A percentile compares a stretch with the other conserved stretches of the same genome.
Evolutionary conservation across 2,888 invertebrate species (phyloP).

Genomic region (Brachynemurus nebulosus): DNA sequence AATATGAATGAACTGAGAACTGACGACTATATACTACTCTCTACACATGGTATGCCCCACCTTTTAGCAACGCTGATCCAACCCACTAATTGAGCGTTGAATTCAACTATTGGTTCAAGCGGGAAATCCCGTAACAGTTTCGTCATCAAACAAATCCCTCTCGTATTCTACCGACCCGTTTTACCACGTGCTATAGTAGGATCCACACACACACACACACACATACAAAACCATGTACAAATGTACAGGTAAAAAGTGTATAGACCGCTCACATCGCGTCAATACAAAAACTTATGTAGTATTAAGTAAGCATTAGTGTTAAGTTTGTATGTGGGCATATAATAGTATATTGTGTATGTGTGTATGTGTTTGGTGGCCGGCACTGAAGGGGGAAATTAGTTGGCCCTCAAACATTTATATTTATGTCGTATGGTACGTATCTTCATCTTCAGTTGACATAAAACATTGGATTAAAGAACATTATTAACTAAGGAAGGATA

Average conservation of each 20-base stretch:
- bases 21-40: no score
- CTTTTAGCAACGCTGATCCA: neutral
- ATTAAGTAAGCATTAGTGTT: no score
- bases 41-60: no score
- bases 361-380: neutral
- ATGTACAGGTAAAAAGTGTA: neutral
- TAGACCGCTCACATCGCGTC: no score
- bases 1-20: no score
- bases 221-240: neutral
- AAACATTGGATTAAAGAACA: neutral
- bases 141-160: slow-evolving; percentile 4
- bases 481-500: no score
- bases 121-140: slow-evolving; percentile 4
- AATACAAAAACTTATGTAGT: no score
- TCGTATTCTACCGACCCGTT: neutral
- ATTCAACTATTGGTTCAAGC: slow-evolving; percentile 1
- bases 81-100: no score
- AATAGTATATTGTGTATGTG: neutral
- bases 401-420: neutral
- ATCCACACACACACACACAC: neutral
- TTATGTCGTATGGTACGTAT: neutral
- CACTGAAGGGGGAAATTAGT: neutral
- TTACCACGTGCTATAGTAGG: neutral
- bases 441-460: slow-evolving; percentile 1
- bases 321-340: no score